Conservation (phyloP, 2,888 invertebrate species). For the Leucophora obtusa region DNA sequence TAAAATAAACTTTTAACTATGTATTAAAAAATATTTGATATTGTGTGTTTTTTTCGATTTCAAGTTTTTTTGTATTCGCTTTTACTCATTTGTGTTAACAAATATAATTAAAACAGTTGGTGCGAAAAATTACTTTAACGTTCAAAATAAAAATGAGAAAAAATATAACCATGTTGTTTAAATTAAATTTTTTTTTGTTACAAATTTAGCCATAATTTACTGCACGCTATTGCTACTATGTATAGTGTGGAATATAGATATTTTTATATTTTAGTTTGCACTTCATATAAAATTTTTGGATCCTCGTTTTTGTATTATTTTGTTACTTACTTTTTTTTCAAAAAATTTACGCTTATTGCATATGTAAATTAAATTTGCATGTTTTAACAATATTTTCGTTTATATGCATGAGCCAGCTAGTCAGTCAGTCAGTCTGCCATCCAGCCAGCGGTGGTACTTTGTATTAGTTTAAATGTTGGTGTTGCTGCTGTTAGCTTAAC, state of each 20-base stretch:
- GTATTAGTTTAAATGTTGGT: slow-evolving; percentile 56
- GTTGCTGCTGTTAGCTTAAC: not conserved
- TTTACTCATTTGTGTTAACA: slow-evolving; percentile 52
- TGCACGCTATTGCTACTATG: slow-evolving; percentile 53
- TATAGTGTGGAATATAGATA: slow-evolving; percentile 1
- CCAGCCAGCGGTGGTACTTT: slow-evolving; percentile 44
- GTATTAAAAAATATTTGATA: slow-evolving; percentile 34
- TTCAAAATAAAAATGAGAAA: slow-evolving; percentile 23
- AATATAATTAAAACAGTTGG: slow-evolving; percentile 64
- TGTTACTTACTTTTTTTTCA: not conserved
- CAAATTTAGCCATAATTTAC: slow-evolving; percentile 51
- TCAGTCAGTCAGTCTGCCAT: not conserved
- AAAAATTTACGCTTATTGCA: slow-evolving; percentile 64
- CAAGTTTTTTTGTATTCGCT: slow-evolving; percentile 53
- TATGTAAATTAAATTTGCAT: slow-evolving; percentile 73
- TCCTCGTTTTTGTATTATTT: slow-evolving; percentile 15
- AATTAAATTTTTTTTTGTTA: slow-evolving; percentile 8
- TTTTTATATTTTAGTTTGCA: slow-evolving; percentile 27
- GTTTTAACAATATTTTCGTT: slow-evolving; percentile 39
- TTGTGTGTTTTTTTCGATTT: slow-evolving; percentile 7
- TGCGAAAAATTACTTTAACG: slow-evolving; percentile 62
- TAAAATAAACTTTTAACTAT: slow-evolving; percentile 45
- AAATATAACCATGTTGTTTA: slow-evolving; percentile 15
- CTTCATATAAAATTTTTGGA: slow-evolving; percentile 37
- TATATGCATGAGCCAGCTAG: not conserved